Evolutionary conservation across 2,113 vertebrate genomes (phyloP), one percentile per base, ranked within the genome.

Genomic region (Odobenus rosmarus): DNA sequence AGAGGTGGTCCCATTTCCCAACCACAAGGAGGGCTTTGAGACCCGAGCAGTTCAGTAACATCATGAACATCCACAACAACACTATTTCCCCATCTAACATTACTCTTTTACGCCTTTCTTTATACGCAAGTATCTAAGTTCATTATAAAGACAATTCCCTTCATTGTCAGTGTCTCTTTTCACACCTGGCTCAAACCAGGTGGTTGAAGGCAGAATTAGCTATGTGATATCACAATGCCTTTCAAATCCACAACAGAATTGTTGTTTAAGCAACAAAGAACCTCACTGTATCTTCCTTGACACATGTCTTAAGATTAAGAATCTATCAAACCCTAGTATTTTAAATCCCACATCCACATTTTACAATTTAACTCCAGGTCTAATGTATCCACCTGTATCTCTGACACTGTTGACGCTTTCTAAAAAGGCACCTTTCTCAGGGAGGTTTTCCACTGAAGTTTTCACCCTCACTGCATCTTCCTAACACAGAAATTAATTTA

Each of bases 361-460:
- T 97, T 93, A 94, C 95, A 81, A 96, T 97, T 98, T 94, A 96
- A 93, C 95, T 96, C 49, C 1, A 0, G 77, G 82, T 97, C 85
- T 91, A 79, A 36, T 89, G 88, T 64, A 26, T 80, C 97, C 86
- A 96, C 62, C 81, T 96, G 87, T 92, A 94, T 91, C 85, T 36
- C 93, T 95, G 98, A 95, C 74, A 77, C 57, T 39, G 18, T 4
- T 0, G 57, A 96, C 93, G 64, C 85, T 95, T 92, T 13, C 0
- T 18, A 4, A 79, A 83, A 15, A 87, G 49, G 2, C 49, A 11
- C 24, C 24, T 81, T 46, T 71, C 77, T 57, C 36, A 11, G n/a
- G n/a, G 4, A 33, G 21, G 57, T 59, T 59, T 59, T 59, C 57
- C 23, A 23, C 2, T 59, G 23, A 59, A 24, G 21, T 59, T 59